phyloP scores from a whole-genome alignment of 1,140 invertebrate species.

The Bemisia tabaci region DNA sequence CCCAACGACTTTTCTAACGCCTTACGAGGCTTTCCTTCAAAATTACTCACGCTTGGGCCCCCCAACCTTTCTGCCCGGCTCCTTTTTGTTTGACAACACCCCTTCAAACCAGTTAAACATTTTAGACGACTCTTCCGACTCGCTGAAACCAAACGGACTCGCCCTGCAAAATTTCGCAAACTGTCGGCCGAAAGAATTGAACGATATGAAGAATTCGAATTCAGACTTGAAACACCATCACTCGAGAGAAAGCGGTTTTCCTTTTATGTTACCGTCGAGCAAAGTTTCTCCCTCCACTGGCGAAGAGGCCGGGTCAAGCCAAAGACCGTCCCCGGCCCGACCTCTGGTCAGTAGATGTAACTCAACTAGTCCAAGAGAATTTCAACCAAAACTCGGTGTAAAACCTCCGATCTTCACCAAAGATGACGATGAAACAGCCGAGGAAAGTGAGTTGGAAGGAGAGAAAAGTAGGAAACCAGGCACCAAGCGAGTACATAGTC shows the following conservation, averaged over 20 bases:
- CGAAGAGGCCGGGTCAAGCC: conserved; percentile 45
- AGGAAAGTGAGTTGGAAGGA: conserved; percentile 1
- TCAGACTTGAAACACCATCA: background rate
- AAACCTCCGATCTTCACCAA: conserved; percentile 2
- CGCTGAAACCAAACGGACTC: background rate
- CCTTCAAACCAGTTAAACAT: conserved; percentile 22
- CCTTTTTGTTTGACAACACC: conserved; percentile 36
- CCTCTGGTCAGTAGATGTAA: conserved; percentile 22
- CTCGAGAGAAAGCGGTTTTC: background rate
- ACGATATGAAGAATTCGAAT: background rate
- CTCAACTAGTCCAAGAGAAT: conserved; percentile 13
- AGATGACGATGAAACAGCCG: conserved; percentile 19
- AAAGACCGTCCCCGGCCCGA: conserved; percentile 46
- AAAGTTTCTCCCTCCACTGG: conserved; percentile 46
- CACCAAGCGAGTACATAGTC: background rate
- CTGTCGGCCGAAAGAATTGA: background rate
- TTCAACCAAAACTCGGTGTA: conserved; percentile 3
- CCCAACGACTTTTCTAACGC: conserved; percentile 42
- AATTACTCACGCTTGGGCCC: conserved; percentile 27
- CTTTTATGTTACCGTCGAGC: conserved; percentile 18
- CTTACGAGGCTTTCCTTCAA: conserved; percentile 42
- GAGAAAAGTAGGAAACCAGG: background rate
- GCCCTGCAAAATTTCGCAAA: background rate
- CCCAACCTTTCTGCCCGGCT: conserved; percentile 37
- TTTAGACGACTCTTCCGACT: background rate